Percentiles rank a stretch among this genome's conserved stretches.
These are phyloP conservation scores for Athalia rosae DNA, from an alignment of 2,888 invertebrate species.

Conservation along the genomic window DNA sequence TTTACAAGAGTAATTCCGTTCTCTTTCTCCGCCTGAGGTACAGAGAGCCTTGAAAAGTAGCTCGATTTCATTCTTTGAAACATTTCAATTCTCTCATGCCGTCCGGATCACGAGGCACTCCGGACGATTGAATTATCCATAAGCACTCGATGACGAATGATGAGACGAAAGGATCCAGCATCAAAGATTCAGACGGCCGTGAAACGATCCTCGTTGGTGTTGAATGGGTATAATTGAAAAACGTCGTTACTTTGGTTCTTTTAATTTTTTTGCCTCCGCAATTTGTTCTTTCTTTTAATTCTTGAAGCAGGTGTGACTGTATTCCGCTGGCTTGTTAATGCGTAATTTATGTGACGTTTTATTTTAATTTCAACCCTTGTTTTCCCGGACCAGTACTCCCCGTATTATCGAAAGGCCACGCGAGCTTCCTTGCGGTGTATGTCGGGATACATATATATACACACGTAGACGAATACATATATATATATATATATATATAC, in stretches of 20 bases:
- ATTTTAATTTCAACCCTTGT: slow-evolving; percentile 44
- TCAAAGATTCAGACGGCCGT: neutral
- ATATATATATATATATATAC: too few relatives aligned
- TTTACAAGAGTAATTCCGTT: too few relatives aligned
- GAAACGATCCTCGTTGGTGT: neutral
- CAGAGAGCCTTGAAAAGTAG: too few relatives aligned
- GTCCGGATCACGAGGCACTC: too few relatives aligned
- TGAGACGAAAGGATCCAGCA: neutral
- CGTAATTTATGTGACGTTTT: slow-evolving; percentile 46
- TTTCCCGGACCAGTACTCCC: slow-evolving; percentile 33
- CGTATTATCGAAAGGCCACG: slow-evolving; percentile 45
- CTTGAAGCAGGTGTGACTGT: neutral
- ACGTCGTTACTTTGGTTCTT: neutral
- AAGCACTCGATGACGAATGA: neutral
- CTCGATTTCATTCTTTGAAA: too few relatives aligned
- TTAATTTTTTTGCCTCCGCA: neutral
- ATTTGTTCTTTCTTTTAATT: neutral
- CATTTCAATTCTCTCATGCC: too few relatives aligned
- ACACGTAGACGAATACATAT: slow-evolving; percentile 20
- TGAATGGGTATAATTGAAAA: neutral
- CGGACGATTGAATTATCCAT: neutral
- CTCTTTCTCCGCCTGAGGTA: too few relatives aligned
- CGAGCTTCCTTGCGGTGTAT: slow-evolving; percentile 34
- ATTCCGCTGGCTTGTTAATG: slow-evolving; percentile 42
- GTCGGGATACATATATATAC: slow-evolving; percentile 27